These are phyloP conservation scores for Girardinichthys multiradiatus DNA, from an alignment of 2,113 vertebrate genomes.

Conservation along the genomic window DNA sequence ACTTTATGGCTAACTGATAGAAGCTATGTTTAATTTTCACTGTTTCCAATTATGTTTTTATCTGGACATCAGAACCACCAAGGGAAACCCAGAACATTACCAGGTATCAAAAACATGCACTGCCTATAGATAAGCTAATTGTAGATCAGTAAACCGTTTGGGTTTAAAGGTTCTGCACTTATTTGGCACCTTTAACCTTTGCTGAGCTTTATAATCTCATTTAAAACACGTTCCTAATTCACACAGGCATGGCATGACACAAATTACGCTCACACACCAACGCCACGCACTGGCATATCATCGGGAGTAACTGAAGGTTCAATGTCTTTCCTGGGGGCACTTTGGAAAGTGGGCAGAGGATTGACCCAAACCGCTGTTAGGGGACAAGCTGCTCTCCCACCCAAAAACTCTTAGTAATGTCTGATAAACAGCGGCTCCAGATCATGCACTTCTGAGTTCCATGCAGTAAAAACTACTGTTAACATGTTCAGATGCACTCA, in stretches of 20 bases:
- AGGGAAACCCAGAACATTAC: not conserved
- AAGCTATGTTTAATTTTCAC: no score
- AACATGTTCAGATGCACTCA: not conserved
- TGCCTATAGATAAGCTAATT: not conserved
- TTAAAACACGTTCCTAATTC: not conserved
- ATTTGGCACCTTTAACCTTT: not conserved
- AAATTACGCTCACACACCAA: not conserved
- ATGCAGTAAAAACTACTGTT: not conserved
- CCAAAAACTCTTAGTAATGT: not conserved
- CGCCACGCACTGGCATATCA: not conserved
- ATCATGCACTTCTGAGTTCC: not conserved
- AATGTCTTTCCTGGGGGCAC: not conserved
- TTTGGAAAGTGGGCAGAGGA: not conserved
- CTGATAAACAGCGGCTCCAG: not conserved
- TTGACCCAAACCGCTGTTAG: not conserved
- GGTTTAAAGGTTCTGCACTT: not conserved
- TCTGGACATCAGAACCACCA: no score
- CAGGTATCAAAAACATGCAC: not conserved
- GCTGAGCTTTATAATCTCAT: not conserved
- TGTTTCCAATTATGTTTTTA: no score
- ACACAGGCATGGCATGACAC: not conserved
- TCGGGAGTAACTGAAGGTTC: not conserved
- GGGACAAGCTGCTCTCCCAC: not conserved
- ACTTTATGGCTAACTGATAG: no score
- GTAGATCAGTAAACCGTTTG: not conserved